Percentiles rank a stretch among this genome's conserved stretches.
Evolutionary conservation across 1,140 invertebrate species (phyloP).

Genomic region (Campoletis sonorensis): DNA sequence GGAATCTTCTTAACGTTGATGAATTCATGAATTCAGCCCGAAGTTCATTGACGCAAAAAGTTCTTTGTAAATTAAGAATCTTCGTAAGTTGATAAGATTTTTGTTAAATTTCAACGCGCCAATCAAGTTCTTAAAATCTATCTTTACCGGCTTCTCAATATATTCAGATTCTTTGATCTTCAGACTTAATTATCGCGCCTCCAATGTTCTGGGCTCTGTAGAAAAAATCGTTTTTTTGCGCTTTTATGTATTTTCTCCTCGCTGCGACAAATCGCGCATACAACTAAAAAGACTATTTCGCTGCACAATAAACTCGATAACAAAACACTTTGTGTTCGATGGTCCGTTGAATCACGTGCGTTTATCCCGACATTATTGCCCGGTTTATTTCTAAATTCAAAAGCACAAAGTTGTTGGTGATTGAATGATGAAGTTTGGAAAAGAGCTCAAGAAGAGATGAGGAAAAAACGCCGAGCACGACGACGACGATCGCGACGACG

Average conservation of each 20-base stretch:
- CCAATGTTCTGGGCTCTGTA: too few relatives aligned
- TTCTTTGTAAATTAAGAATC: too few relatives aligned
- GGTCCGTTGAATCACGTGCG: background rate
- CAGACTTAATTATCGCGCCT: too few relatives aligned
- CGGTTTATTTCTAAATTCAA: background rate
- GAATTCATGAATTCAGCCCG: too few relatives aligned
- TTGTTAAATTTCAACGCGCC: too few relatives aligned
- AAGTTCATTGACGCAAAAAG: too few relatives aligned
- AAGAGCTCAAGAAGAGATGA: background rate
- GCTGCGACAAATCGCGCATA: background rate
- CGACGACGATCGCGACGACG: slow-evolving; percentile 40
- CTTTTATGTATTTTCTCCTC: background rate
- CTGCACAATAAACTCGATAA: background rate
- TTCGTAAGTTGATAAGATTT: too few relatives aligned
- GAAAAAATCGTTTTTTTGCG: too few relatives aligned
- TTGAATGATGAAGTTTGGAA: background rate
- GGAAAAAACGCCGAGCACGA: background rate
- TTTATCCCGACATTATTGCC: background rate
- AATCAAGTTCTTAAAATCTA: too few relatives aligned
- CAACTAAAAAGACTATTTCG: background rate
- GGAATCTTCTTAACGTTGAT: too few relatives aligned
- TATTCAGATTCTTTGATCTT: too few relatives aligned
- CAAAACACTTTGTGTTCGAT: background rate
- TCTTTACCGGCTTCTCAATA: too few relatives aligned
- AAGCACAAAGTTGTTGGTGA: background rate